A percentile compares a stretch with the other conserved stretches of the same genome.
Evolutionary conservation across 2,888 invertebrate genomes (phyloP).

Genomic region (Julus scanicus): DNA sequence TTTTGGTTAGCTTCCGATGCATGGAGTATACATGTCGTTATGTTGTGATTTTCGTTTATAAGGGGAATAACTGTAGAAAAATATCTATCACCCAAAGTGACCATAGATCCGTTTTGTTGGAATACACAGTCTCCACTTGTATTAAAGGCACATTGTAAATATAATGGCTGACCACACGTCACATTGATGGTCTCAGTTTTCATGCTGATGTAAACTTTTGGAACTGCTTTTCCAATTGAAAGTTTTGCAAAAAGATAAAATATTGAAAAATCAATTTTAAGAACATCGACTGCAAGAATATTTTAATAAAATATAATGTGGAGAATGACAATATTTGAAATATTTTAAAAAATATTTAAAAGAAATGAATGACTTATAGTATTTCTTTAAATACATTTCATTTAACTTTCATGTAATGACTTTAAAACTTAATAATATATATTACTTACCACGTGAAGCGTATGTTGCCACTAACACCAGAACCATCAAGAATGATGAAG

Average conservation of each 20-base stretch:
- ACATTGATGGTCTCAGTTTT: not conserved
- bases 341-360: too few relatives aligned
- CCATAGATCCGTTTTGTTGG: conserved; percentile 18
- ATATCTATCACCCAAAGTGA: not conserved
- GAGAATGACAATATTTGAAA: too few relatives aligned
- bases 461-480: not conserved
- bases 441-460: not conserved
- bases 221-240: not conserved
- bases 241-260: not conserved
- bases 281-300: too few relatives aligned
- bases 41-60: not conserved
- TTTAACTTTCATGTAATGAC: too few relatives aligned
- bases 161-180: not conserved
- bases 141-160: conserved; percentile 22
- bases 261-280: not conserved
- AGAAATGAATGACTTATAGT: too few relatives aligned
- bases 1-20: not conserved
- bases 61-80: not conserved
- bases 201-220: not conserved
- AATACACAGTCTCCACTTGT: not conserved
- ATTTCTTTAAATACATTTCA: too few relatives aligned
- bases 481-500: not conserved
- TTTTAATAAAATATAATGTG: too few relatives aligned
- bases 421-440: not conserved
- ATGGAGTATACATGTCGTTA: not conserved